Evolutionary conservation across 2,888 invertebrate genomes (phyloP).

Genomic region (Eulithis testata): DNA sequence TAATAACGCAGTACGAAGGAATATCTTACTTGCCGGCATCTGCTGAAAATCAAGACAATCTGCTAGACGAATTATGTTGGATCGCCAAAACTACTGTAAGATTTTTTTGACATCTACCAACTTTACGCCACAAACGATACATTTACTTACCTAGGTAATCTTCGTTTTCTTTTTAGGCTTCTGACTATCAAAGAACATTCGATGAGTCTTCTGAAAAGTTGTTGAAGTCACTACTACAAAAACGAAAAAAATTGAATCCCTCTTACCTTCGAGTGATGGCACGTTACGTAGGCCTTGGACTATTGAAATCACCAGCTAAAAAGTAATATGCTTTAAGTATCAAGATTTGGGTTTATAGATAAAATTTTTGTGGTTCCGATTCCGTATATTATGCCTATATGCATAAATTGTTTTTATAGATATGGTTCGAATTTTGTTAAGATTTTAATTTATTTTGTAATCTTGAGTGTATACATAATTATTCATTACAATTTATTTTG

Average conservation of each 20-base stretch:
- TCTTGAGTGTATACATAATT: constrained; percentile 15
- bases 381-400: too few relatives aligned
- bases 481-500: constrained; percentile 22
- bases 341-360: background rate
- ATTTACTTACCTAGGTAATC: background rate
- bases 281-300: constrained; percentile 75
- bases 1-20: constrained; percentile 61
- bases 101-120: constrained; percentile 31
- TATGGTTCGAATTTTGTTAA: constrained; percentile 11
- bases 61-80: constrained; percentile 74
- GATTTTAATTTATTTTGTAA: constrained; percentile 29
- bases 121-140: background rate
- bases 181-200: constrained; percentile 72
- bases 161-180: constrained; percentile 58
- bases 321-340: constrained; percentile 19
- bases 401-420: background rate
- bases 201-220: constrained; percentile 67
- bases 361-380: constrained; percentile 28
- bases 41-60: constrained; percentile 60
- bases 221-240: constrained; percentile 65
- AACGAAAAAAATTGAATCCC: constrained; percentile 72
- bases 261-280: constrained; percentile 78
- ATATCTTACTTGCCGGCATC: constrained; percentile 61
- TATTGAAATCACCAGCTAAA: constrained; percentile 58
- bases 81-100: constrained; percentile 79